Base-by-base conservation (phyloP, 2,888 invertebrate genomes). In the Zygaena filipendulae region DNA sequence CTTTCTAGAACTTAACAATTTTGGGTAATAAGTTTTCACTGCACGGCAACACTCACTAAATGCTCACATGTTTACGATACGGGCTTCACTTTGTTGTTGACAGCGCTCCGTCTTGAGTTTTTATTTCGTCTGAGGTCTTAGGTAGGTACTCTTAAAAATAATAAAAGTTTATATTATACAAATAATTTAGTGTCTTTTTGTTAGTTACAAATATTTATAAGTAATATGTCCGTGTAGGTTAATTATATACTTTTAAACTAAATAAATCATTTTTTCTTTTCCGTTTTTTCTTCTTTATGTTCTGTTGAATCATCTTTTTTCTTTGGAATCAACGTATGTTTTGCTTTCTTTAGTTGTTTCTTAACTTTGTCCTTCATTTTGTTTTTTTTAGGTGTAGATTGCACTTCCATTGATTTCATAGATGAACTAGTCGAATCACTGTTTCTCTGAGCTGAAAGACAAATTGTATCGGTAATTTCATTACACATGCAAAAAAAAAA, bases 331-430 rank as follows among this genome's bases (percentile, higher is more conserved):
- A 79, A 50, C 2, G 71, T 47, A 31, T 79, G 68, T 42, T 79
- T 79, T 1, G 77, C 79, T 46, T 74, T 79, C 42, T 79, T 79
- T 3, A 79, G 48, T 47, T 79, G 79, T 43, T 75, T 79, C 43
- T 77, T 79, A 10, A 79, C 63, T 59, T 74, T 77, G 39, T 79
- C 79, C 34, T 77, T 79, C 11, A 79, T 75, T 59, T 77, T 79
- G 39, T 40, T 74, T 42, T 79, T 79, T 47, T 79, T 79, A 8
- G 63, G 68, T 3, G 66, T 59, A 10, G 58, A 43, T 3, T 55
- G 41, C 4, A 60, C 57, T 41, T 79, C 79, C 7, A 57, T 42
- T 0, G 79, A 75, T 42, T 72, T 74, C 42, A 77, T 61, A 3
- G 74, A 70, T 5, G 77, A 74, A 46, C 64, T 68, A 37, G 63